Percentiles rank a stretch among this genome's conserved stretches.
Evolutionary conservation across 92 coral and sea anemone genomes (phyloP).

Genomic region (Epizoanthus stellaris): DNA sequence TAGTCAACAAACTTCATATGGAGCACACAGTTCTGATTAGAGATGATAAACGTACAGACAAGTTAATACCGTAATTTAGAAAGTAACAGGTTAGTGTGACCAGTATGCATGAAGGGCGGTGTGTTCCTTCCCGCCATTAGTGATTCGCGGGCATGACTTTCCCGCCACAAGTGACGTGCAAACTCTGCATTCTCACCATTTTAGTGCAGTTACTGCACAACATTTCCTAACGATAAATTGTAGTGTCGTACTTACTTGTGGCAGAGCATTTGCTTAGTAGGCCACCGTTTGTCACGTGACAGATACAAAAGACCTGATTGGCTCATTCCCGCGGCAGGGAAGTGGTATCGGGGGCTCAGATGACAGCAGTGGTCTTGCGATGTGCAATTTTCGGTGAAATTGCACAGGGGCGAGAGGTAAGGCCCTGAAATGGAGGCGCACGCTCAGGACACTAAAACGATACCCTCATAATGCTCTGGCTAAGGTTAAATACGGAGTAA

Average conservation of each 20-base stretch:
- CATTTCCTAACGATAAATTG: slow-evolving; percentile 20
- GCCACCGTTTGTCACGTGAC: slow-evolving; percentile 94
- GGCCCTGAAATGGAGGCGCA: slow-evolving; percentile 48
- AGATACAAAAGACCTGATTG: slow-evolving; percentile 95
- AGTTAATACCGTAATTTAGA: neutral
- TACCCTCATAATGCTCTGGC: slow-evolving; percentile 42
- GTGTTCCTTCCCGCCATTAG: slow-evolving; percentile 24
- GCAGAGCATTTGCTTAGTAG: slow-evolving; percentile 60
- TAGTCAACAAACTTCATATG: neutral
- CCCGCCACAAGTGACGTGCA: slow-evolving; percentile 52
- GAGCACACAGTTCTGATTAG: neutral
- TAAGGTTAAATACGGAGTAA: slow-evolving; percentile 33
- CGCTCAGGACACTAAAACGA: slow-evolving; percentile 40
- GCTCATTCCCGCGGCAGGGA: slow-evolving; percentile 99
- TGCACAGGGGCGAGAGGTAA: slow-evolving; percentile 94
- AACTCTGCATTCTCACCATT: neutral
- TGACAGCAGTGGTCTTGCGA: slow-evolving; percentile 85
- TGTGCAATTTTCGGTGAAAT: slow-evolving; percentile 72
- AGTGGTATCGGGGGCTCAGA: slow-evolving; percentile 97
- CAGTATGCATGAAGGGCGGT: neutral
- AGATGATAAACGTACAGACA: neutral
- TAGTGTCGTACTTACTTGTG: slow-evolving; percentile 46
- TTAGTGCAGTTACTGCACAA: slow-evolving; percentile 7
- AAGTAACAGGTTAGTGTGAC: neutral
- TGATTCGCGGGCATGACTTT: slow-evolving; percentile 64